Evolutionary conservation across 2,797 vertebrate species (phyloP).

Genomic region (Catharus ustulatus): DNA sequence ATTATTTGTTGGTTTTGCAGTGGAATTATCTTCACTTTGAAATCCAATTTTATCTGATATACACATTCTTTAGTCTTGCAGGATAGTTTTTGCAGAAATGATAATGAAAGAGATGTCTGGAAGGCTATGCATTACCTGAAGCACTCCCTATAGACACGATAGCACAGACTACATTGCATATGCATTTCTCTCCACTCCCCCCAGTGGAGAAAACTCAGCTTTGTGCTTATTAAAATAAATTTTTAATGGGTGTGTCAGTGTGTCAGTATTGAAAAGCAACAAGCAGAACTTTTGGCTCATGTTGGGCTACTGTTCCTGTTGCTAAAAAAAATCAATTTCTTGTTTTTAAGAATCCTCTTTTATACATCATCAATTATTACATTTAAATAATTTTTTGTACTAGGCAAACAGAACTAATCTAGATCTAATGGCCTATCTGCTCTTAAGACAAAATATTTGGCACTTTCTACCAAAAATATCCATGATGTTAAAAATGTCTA

Average conservation of each 20-base stretch:
- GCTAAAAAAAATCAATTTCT: not conserved
- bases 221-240: not conserved
- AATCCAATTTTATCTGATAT: not conserved
- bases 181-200: not conserved
- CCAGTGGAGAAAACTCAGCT: not conserved
- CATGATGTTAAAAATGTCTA: not conserved
- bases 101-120: not conserved
- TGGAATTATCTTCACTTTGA: not conserved
- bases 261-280: not conserved
- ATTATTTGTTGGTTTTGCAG: not conserved
- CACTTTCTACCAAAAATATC: constrained; percentile 46
- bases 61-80: not conserved
- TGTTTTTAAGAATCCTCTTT: not conserved
- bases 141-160: not conserved
- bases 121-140: not conserved
- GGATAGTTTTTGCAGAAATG: not conserved
- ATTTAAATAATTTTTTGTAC: not conserved
- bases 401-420: constrained; percentile 29
- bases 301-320: not conserved
- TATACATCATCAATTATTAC: not conserved
- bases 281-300: not conserved
- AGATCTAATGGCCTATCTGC: constrained; percentile 46
- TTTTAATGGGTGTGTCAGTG: not conserved
- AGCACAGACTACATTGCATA: not conserved
- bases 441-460: constrained; percentile 33